Conservation (phyloP, 2,113 vertebrate genomes). For the Dascyllus trimaculatus region DNA sequence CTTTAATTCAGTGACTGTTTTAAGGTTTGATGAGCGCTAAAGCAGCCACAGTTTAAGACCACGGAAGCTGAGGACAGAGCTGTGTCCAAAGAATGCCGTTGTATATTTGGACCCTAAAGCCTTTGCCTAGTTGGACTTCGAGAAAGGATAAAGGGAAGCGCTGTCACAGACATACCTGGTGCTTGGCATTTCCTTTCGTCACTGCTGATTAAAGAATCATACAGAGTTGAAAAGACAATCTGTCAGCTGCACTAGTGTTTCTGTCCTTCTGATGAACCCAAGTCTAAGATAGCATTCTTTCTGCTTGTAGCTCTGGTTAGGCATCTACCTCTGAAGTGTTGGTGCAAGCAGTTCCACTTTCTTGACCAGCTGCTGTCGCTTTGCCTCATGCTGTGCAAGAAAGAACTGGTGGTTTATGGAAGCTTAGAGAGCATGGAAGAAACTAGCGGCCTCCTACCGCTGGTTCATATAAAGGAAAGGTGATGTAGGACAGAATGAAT, state of each 20-base stretch:
- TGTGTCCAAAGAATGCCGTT: background rate
- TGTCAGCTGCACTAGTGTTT: too few relatives aligned
- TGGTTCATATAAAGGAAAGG: too few relatives aligned
- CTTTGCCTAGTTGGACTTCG: conserved; percentile 5
- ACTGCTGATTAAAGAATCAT: background rate
- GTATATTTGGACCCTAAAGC: background rate
- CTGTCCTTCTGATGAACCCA: too few relatives aligned
- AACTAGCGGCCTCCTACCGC: background rate
- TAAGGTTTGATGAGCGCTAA: background rate
- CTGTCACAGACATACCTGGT: background rate
- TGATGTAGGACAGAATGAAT: too few relatives aligned
- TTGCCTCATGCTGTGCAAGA: background rate
- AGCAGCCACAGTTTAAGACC: background rate
- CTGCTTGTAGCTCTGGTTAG: conserved; percentile 11
- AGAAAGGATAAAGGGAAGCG: conserved; percentile 13
- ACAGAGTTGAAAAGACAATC: background rate
- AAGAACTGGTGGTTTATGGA: background rate
- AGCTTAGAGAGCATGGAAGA: too few relatives aligned
- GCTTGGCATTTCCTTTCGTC: too few relatives aligned
- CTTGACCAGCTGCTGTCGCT: too few relatives aligned
- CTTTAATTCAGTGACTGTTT: background rate
- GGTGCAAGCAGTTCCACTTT: too few relatives aligned
- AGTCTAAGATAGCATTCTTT: background rate
- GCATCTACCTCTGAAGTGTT: background rate
- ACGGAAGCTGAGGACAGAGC: background rate